Base-by-base conservation (phyloP, 2,797 vertebrate genomes). In the Siniperca obscura region DNA sequence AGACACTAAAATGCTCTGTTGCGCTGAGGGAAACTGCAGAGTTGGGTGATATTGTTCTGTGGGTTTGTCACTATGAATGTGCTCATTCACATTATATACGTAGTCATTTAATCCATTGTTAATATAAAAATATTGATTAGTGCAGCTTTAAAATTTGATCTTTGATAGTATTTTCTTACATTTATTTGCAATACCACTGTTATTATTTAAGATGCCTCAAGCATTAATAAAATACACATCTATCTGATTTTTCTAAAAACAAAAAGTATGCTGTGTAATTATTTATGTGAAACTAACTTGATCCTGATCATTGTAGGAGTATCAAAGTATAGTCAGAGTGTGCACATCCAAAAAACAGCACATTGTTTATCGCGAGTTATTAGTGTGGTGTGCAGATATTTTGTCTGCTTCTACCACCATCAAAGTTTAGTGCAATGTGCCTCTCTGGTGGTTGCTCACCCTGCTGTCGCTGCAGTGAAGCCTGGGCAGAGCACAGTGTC, bases 401-500 rank as follows among this genome's bases (percentile, higher is more conserved):
- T 53, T 14, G 22, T 55, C 6, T 40, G 30, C 67, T 36, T 74
- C 27, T 55, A 8, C 5, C 36, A 12, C 14, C 53, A 61, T 59
- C 4, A 53, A 27, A 55, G 25, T 60, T 36, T n/a, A 50, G 42
- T 48, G n/a, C 40, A 48, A 40, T 12, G 27, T 36, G 19, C 19
- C 53, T 57, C 60, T 81, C 40, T 67, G 64, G 67, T 21, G 56
- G 64, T 17, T 56, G 53, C 34, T 74, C 66, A 14, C 9, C 52
- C 42, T 55, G 73, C 56, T 27, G 30, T 22, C 73, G 70, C 78
- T 76, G 70, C 80, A 9, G 42, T 55, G 50, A 34, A 64, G 69
- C 70, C 79, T 69, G 75, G 38, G 30, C 53, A 80, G 59, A 69
- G 57, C 62, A 14, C 74, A 50, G 74, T 25, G 61, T 22, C 14